phyloP scores from a whole-genome alignment of 1,140 invertebrate genomes.

The Formica exsecta region DNA sequence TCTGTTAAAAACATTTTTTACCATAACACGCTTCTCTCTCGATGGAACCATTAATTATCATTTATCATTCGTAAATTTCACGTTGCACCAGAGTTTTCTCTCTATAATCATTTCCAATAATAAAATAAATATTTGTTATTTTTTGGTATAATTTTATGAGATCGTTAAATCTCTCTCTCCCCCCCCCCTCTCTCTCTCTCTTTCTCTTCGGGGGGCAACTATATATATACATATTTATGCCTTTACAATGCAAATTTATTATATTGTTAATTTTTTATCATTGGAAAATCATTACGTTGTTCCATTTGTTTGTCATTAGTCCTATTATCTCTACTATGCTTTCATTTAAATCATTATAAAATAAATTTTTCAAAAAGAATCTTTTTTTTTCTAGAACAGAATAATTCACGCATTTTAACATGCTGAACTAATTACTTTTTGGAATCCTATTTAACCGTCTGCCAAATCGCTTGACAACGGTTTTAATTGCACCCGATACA shows the following conservation, averaged over 20 bases:
- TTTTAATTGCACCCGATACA: conserved; percentile 40
- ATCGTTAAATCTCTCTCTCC: too few relatives aligned
- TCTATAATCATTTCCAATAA: conserved; percentile 3
- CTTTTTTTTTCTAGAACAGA: conserved; percentile 6
- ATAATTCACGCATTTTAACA: conserved; percentile 36
- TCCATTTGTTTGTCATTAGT: background rate
- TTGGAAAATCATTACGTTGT: background rate
- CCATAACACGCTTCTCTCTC: background rate
- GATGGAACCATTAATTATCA: conserved; percentile 3
- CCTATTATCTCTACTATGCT: background rate
- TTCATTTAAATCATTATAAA: conserved; percentile 1
- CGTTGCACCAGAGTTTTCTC: background rate
- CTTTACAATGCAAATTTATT: background rate
- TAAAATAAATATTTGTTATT: conserved; percentile 22
- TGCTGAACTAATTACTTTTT: conserved; percentile 48
- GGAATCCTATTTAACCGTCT: conserved; percentile 42
- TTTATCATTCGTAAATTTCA: background rate
- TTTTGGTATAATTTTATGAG: conserved; percentile 13
- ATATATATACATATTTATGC: too few relatives aligned
- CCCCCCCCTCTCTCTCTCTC: too few relatives aligned
- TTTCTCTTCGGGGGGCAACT: too few relatives aligned
- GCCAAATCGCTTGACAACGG: conserved; percentile 37
- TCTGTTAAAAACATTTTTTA: background rate
- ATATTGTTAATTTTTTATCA: conserved; percentile 29
- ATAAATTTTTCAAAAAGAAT: conserved; percentile 19